Percentiles rank a stretch among this genome's conserved stretches.
Evolutionary conservation across 2,888 invertebrate genomes (phyloP).

Genomic region (Agrotis segetum): DNA sequence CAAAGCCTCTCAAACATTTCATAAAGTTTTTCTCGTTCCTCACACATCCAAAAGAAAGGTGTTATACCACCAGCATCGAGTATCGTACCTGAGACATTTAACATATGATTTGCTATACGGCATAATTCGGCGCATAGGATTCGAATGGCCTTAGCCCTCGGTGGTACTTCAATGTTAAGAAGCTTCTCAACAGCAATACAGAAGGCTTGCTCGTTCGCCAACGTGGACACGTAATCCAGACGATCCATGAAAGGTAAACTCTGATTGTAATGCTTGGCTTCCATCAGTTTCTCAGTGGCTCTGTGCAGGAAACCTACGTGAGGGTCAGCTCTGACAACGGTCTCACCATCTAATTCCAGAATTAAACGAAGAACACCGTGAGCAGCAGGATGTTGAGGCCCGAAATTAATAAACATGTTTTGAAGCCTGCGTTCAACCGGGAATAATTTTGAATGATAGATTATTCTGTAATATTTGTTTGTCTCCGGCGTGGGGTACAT

Average conservation of each 20-base stretch:
- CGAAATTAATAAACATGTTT: slow-evolving; percentile 95
- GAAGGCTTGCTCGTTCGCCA: slow-evolving; percentile 95
- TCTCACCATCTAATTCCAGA: slow-evolving; percentile 95
- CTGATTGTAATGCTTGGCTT: slow-evolving; percentile 96
- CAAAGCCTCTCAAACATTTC: slow-evolving; percentile 96
- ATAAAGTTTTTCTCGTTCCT: slow-evolving; percentile 96
- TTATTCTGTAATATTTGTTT: slow-evolving; percentile 80
- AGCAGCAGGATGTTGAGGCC: slow-evolving; percentile 97
- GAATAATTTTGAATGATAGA: slow-evolving; percentile 75
- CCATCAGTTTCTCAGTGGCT: slow-evolving; percentile 97
- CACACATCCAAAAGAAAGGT: slow-evolving; percentile 97
- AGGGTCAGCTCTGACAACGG: slow-evolving; percentile 94
- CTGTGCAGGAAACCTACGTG: slow-evolving; percentile 97
- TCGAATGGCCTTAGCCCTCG: slow-evolving; percentile 95
- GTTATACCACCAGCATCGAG: slow-evolving; percentile 97
- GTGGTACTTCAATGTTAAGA: slow-evolving; percentile 94
- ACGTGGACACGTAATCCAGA: slow-evolving; percentile 96
- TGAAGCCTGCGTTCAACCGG: slow-evolving; percentile 91
- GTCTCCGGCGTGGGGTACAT: slow-evolving; percentile 90
- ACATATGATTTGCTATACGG: slow-evolving; percentile 95
- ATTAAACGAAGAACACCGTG: slow-evolving; percentile 96
- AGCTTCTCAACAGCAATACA: slow-evolving; percentile 96
- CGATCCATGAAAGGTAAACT: slow-evolving; percentile 97
- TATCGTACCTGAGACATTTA: slow-evolving; percentile 94
- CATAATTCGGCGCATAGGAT: slow-evolving; percentile 94